These are phyloP conservation scores for Polia nebulosa DNA, from an alignment of 2,888 invertebrate genomes.

Conservation along the genomic window DNA sequence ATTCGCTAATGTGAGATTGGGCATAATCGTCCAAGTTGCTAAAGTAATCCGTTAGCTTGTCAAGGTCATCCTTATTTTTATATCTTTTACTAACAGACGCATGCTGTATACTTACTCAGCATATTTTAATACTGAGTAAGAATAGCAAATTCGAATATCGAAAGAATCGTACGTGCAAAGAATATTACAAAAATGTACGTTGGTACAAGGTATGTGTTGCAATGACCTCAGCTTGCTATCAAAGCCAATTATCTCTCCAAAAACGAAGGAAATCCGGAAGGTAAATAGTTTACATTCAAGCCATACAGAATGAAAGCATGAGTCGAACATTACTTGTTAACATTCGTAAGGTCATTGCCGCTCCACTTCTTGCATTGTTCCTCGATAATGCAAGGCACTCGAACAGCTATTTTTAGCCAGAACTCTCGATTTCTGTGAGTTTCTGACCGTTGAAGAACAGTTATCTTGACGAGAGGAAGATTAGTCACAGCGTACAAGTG, in stretches of 20 bases:
- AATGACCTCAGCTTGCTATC: constrained; percentile 11
- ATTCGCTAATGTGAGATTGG: not conserved
- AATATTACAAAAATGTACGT: not conserved
- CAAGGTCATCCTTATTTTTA: constrained; percentile 11
- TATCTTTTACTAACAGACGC: not conserved
- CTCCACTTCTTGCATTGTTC: constrained; percentile 25
- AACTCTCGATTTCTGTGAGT: constrained; percentile 66
- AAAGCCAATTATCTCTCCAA: not conserved
- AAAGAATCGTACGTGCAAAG: not conserved
- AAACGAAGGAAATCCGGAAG: constrained; percentile 16
- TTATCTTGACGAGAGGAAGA: constrained; percentile 30
- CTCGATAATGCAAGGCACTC: constrained; percentile 35
- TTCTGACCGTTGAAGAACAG: constrained; percentile 42
- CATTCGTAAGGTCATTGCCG: constrained; percentile 40
- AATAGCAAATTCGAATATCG: not conserved
- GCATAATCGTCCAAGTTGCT: not conserved
- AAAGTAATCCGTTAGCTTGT: not conserved
- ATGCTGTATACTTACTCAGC: not conserved
- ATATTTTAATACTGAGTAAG: not conserved
- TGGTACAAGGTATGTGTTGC: not conserved
- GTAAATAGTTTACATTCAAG: not conserved
- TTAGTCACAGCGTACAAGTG: constrained; percentile 11
- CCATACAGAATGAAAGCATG: constrained; percentile 21
- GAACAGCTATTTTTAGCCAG: constrained; percentile 52
- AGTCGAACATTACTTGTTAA: constrained; percentile 5